phyloP scores from a whole-genome alignment of 2,797 vertebrate species.

The Mastacembelus armatus region DNA sequence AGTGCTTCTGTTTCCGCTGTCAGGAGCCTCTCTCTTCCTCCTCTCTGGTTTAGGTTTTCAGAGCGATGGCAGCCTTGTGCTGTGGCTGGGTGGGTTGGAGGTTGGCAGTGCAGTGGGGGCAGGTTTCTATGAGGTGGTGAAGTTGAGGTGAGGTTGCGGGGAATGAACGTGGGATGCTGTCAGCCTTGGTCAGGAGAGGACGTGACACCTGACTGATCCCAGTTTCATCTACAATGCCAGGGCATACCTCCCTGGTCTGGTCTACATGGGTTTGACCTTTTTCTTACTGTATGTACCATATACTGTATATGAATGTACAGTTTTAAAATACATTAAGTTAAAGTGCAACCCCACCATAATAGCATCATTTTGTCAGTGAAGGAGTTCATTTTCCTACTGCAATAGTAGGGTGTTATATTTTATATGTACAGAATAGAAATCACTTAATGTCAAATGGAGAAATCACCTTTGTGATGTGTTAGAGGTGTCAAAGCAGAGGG shows the following conservation, averaged over 20 bases:
- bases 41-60: conserved; percentile 75
- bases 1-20: conserved; percentile 84
- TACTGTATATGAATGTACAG: not conserved
- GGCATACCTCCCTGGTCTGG: conserved; percentile 47
- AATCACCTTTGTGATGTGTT: too few relatives aligned
- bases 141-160: conserved; percentile 51
- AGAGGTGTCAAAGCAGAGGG: too few relatives aligned
- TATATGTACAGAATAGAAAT: too few relatives aligned
- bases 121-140: conserved; percentile 63
- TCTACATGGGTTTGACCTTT: not conserved
- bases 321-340: too few relatives aligned
- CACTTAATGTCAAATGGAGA: too few relatives aligned
- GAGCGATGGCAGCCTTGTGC: conserved; percentile 67
- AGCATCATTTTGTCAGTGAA: too few relatives aligned
- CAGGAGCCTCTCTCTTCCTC: conserved; percentile 75
- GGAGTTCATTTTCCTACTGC: too few relatives aligned
- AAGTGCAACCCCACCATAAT: too few relatives aligned
- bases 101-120: conserved; percentile 3
- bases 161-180: conserved; percentile 53
- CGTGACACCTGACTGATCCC: conserved; percentile 60
- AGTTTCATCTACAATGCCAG: conserved; percentile 31
- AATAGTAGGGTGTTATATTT: too few relatives aligned
- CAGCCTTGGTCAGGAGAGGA: conserved; percentile 58
- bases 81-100: conserved; percentile 60
- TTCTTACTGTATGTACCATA: not conserved